Base-by-base conservation (phyloP, 2,113 vertebrate species). In the Phocoena sinus region DNA sequence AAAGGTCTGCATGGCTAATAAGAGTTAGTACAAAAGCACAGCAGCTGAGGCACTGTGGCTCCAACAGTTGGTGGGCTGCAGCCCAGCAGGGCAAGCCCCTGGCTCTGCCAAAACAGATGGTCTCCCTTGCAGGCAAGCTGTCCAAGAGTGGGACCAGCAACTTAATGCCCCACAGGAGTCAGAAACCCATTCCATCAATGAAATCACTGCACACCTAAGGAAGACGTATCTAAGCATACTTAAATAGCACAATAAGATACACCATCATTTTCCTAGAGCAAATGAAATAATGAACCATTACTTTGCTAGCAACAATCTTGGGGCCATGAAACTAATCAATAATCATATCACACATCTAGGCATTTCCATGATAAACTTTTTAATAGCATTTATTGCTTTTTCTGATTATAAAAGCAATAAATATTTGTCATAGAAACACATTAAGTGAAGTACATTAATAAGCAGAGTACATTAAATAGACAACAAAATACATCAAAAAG, bases 1-100 rank as follows among this genome's bases (percentile, higher is more conserved):
- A 96, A 96, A 98, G 98, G 98, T 97, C 97, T 97, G 98, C 97
- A 96, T 84, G 87, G 98, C 98, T 98, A 97, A 98, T 98, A 97
- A 98, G 95, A 92, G 96, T 97, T 96, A 95, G 94, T 96, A 97
- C 95, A 98, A 98, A 98, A 97, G 95, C 94, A 88, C 98, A 98
- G 98, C 98, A 98, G 98, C 98, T 98, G 98, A 94, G 97, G 97
- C 81, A 47, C 97, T 94, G 97, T 91, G 92, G 97, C 98, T 97
- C 84, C 97, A 96, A 97, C 74, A 97, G 98, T 98, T 98, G 98
- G 98, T 90, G 96, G 95, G 95, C 96, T 50, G 82, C 12, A 11
- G 70, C 92, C 82, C 97, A 97, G 92, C 71, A 88, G 84, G 87
- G 82, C 33, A 18, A 83, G 68, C 23, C 58, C 70, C 68, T 10